These are phyloP conservation scores for Brachyptera putata DNA, from an alignment of 2,888 invertebrate genomes.

Conservation along the genomic window DNA sequence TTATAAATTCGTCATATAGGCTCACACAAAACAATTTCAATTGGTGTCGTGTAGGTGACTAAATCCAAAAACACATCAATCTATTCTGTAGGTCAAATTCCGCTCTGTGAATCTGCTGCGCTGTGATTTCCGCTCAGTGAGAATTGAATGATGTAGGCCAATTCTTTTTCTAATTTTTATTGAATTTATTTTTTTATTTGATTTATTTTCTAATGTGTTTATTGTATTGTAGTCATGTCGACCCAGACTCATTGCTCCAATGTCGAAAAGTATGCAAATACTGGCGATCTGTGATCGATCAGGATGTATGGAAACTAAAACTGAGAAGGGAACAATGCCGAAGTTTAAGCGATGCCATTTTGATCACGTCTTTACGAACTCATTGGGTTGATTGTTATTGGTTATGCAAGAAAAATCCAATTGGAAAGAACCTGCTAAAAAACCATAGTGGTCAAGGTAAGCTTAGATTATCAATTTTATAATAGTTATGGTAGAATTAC, in stretches of 20 bases:
- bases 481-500: neutral
- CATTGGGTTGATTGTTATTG: conserved; percentile 47
- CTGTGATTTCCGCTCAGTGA: too few relatives aligned
- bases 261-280: conserved; percentile 50
- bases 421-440: conserved; percentile 49
- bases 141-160: too few relatives aligned
- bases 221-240: conserved; percentile 43
- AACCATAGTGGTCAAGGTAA: conserved; percentile 49
- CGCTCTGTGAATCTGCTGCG: too few relatives aligned
- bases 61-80: too few relatives aligned
- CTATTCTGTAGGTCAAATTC: too few relatives aligned
- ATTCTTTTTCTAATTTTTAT: too few relatives aligned
- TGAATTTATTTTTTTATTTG: too few relatives aligned
- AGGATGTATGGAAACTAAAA: conserved; percentile 45
- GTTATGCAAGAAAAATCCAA: conserved; percentile 45
- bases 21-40: too few relatives aligned
- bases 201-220: too few relatives aligned
- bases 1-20: too few relatives aligned
- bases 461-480: neutral
- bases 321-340: conserved; percentile 38
- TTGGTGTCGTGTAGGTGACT: too few relatives aligned
- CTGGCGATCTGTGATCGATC: conserved; percentile 49
- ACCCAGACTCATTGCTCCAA: conserved; percentile 44
- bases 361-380: conserved; percentile 36
- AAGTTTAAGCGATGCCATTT: conserved; percentile 37